phyloP scores from a whole-genome alignment of 2,113 vertebrate genomes.

The Pterocles gutturalis region DNA sequence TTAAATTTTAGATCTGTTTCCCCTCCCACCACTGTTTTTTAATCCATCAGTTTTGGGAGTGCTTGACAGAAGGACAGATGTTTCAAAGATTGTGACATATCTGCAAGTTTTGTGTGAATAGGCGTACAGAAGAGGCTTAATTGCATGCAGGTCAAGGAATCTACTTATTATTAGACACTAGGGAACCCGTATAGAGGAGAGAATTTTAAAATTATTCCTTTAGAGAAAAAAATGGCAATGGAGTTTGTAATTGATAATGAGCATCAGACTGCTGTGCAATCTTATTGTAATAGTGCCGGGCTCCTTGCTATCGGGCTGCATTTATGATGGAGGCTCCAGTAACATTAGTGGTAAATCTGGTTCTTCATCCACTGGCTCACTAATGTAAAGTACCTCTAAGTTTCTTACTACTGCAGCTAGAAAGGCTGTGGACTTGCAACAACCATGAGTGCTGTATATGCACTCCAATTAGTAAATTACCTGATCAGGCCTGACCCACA shows the following conservation, averaged over 20 bases:
- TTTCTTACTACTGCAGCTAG: neutral
- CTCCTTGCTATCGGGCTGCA: neutral
- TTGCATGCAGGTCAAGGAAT: constrained; percentile 57
- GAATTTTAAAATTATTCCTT: constrained; percentile 40
- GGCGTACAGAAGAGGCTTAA: constrained; percentile 37
- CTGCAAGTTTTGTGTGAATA: constrained; percentile 16
- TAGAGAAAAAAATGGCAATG: neutral
- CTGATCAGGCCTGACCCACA: neutral
- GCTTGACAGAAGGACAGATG: constrained; percentile 50
- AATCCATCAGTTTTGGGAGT: constrained; percentile 17
- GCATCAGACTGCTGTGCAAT: neutral
- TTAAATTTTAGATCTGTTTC: constrained; percentile 13
- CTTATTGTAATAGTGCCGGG: neutral
- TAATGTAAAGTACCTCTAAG: neutral
- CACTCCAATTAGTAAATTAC: neutral
- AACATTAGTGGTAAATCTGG: neutral
- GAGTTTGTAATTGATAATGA: constrained; percentile 13
- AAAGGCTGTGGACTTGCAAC: neutral
- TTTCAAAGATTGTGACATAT: constrained; percentile 35
- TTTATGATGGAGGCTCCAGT: neutral
- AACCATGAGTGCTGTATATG: neutral
- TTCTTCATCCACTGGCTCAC: neutral
- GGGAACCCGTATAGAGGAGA: constrained; percentile 36
- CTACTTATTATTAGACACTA: constrained; percentile 47
- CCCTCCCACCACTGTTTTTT: constrained; percentile 4